A percentile compares a stretch with the other conserved stretches of the same genome.
These are phyloP conservation scores for Puffinus mauretanicus DNA, from an alignment of 2,113 vertebrate species.

Conservation along the genomic window DNA sequence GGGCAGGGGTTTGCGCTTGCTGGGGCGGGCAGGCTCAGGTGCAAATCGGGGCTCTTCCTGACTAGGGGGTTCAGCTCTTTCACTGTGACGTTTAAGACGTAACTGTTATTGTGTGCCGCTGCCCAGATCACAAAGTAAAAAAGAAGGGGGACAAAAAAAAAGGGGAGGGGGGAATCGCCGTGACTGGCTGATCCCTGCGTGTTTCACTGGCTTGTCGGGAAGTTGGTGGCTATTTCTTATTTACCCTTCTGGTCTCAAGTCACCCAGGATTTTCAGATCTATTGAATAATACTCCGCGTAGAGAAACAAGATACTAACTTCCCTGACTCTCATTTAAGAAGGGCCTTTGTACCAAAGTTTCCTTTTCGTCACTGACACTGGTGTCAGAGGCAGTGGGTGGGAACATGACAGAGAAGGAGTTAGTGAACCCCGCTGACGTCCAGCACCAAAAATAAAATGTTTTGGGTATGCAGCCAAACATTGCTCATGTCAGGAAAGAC, in stretches of 20 bases:
- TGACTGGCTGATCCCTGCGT: not conserved
- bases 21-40: not conserved
- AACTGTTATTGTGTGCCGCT: not conserved
- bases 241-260: not conserved
- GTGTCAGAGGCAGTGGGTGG: not conserved
- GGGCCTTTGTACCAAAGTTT: not conserved
- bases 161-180: accelerated
- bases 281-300: accelerated
- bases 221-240: not conserved
- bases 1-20: not conserved
- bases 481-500: not conserved
- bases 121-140: not conserved
- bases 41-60: not conserved
- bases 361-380: not conserved
- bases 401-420: not conserved
- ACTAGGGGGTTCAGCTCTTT: not conserved
- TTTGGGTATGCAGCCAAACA: not conserved
- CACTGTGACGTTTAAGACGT: not conserved
- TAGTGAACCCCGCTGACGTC: not conserved
- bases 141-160: too few species aligned
- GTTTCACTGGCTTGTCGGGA: not conserved
- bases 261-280: not conserved
- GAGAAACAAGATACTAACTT: not conserved
- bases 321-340: not conserved
- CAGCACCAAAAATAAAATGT: not conserved